Evolutionary conservation across 2,888 invertebrate genomes (phyloP), one percentile per base, ranked within the genome.

Genomic region (Cheilosia urbana): DNA sequence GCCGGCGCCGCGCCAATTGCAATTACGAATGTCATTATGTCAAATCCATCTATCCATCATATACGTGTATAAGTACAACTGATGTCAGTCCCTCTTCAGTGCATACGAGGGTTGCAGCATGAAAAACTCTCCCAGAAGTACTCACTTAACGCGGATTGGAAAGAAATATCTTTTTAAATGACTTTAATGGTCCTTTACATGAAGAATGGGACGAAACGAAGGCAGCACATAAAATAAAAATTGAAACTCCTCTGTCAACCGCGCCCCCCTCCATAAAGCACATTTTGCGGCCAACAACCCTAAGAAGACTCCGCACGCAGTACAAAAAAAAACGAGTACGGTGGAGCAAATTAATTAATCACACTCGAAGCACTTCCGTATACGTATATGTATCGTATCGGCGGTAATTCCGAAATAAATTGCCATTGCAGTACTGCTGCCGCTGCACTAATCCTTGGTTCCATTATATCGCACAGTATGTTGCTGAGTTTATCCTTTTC

Each of bases 391-490:
- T 37, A 37, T 13, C 13, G 13, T 37, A 49, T 63, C 58, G 72
- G 72, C 58, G 66, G 79, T 79, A 79, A 79, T 72, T 79, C 79
- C 72, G 45, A 79, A 79, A 79, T 79, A 79, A 79, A 79, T 79
- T 79, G 79, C 79, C 66, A 71, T 60, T 79, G 47, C 75, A 51
- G 34, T 60, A n/a, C 58, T 45, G 30, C 60, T 58, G 57, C 65
- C 47, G 27, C 65, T 63, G 79, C 71, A 72, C 72, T 65, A 72
- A 79, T 66, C 79, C 79, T 51, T 57, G 75, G 37, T 49, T 49
- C 40, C 66, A 24, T 63, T 79, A 65, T 72, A 57, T 53, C 57
- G 37, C 34, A 13, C 27, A 19, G 53, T 55, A 15, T 65, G 75
- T 66, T 51, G 7, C 17, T 21, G 17, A 6, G 15, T 62, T 47